Conservation (phyloP, 2,888 invertebrate species). For the Pyrocoelia pectoralis region DNA sequence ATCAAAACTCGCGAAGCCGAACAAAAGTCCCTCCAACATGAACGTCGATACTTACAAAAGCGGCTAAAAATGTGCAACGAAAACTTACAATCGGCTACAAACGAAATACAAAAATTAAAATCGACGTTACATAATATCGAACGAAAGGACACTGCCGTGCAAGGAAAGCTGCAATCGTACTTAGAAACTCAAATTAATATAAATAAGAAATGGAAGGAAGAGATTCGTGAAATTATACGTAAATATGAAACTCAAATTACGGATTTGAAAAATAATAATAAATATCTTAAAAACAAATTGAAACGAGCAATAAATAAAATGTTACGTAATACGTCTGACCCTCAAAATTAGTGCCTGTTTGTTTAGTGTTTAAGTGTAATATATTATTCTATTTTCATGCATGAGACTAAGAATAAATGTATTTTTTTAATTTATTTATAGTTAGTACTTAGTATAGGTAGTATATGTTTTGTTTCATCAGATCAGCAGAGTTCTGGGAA, state of each 20-base stretch:
- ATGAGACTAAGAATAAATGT: too few species aligned
- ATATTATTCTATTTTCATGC: too few species aligned
- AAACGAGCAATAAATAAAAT: conserved; percentile 48
- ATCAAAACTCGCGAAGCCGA: conserved; percentile 67
- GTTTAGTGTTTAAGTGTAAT: neutral
- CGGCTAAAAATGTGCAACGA: conserved; percentile 54
- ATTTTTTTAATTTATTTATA: too few species aligned
- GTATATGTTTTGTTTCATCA: too few species aligned
- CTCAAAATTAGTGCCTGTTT: neutral
- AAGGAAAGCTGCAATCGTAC: conserved; percentile 67
- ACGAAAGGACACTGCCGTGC: conserved; percentile 39
- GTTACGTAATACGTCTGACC: neutral
- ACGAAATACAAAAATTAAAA: conserved; percentile 46
- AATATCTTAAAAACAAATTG: conserved; percentile 57
- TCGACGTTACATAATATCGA: conserved; percentile 47
- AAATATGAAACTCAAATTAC: conserved; percentile 68
- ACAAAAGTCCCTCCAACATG: conserved; percentile 59
- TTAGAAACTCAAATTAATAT: conserved; percentile 67
- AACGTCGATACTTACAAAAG: conserved; percentile 57
- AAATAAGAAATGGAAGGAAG: conserved; percentile 70
- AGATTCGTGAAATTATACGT: conserved; percentile 68
- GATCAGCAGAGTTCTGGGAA: too few species aligned
- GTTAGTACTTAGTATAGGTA: too few species aligned
- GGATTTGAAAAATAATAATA: conserved; percentile 59
- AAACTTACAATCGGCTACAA: conserved; percentile 48